Base-by-base conservation (phyloP, 2,113 vertebrate genomes). In the Redunca redunca region DNA sequence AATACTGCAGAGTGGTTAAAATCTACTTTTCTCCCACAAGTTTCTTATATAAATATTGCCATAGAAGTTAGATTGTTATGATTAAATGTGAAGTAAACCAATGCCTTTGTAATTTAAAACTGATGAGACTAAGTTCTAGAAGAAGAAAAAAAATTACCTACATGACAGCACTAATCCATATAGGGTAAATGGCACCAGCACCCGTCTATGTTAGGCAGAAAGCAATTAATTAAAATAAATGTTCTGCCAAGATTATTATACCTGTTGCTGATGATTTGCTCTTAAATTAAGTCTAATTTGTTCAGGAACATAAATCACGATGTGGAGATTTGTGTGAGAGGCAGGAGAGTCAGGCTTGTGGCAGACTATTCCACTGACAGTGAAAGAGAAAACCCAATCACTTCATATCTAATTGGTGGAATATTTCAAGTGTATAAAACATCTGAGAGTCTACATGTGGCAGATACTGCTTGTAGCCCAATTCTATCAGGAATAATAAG, bases 171-270 rank as follows among this genome's bases (percentile, higher is more conserved):
- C 57, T 97, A 93, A 90, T 96, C 81, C 81, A 81, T 96, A 93
- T 6, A 88, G 97, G 87, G 96, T 96, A 92, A 88, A 96, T 93
- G 96, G 82, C 91, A 95, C 84, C 67, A 96, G 94, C n/a, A 93
- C 50, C 67, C 40, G 26, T 93, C 98, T 15, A 3, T 89, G 87
- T 81, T 98, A 96, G 74, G 89, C 82, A 81, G 64, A 98, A 93
- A 94, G 97, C 80, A 97, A n/a, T 98, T 98, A 95, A 97, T 98
- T 98, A 97, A 91, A 98, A 94, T 93, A 80, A 91, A 98, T 96
- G 92, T 96, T 88, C 96, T 94, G 94, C 97, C 91, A 95, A 50
- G 84, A 97, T 80, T 89, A n/a, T 88, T 78, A 85, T 57, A 97
- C 90, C 93, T 97, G 82, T 97, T 98, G 88, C 97, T 98, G 96